These are phyloP conservation scores for Agonopterix subpropinquella DNA, from an alignment of 2,888 invertebrate species.

Conservation along the genomic window DNA sequence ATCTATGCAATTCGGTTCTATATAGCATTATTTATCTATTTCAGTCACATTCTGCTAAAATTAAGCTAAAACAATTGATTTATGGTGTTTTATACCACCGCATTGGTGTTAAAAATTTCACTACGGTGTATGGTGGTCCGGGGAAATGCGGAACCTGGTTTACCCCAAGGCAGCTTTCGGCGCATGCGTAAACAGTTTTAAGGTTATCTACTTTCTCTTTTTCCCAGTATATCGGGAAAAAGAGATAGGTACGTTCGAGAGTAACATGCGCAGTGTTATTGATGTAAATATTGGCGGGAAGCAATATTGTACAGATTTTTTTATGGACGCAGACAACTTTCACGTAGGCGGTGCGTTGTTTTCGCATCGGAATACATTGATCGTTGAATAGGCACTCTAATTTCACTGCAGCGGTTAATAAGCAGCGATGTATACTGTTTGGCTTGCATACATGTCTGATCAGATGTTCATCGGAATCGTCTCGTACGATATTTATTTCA, in stretches of 20 bases:
- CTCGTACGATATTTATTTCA: too few species aligned
- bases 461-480: neutral
- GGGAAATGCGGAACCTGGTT: conserved; percentile 16
- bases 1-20: too few species aligned
- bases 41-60: neutral
- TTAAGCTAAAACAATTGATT: conserved; percentile 4
- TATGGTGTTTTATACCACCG: conserved; percentile 3
- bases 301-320: conserved; percentile 9
- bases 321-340: neutral
- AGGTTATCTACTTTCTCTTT: conserved; percentile 53
- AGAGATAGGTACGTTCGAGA: conserved; percentile 28
- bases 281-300: conserved; percentile 64
- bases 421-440: neutral
- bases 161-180: conserved; percentile 23
- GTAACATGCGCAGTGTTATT: conserved; percentile 70
- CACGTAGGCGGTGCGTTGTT: conserved; percentile 1
- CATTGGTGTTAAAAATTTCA: conserved; percentile 9
- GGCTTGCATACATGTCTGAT: neutral
- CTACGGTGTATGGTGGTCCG: conserved; percentile 6
- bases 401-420: neutral
- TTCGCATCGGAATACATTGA: conserved; percentile 1
- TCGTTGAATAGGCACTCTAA: neutral
- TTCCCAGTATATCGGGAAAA: conserved; percentile 20
- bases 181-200: conserved; percentile 50
- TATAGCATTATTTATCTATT: too few species aligned